phyloP scores from a whole-genome alignment of 2,888 invertebrate species.

The Prenolepis imparis region DNA sequence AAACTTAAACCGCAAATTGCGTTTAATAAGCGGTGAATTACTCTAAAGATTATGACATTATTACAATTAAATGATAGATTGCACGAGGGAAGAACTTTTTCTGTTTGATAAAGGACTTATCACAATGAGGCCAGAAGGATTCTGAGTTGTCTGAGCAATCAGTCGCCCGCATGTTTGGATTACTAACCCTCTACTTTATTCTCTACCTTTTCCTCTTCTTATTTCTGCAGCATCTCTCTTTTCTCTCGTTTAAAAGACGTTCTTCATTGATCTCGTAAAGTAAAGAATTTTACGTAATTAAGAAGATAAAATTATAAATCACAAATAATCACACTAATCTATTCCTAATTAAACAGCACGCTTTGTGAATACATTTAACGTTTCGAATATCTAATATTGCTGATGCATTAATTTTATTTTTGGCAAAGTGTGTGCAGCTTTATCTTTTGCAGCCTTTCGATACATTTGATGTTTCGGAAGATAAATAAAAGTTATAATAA shows the following conservation, averaged over 20 bases:
- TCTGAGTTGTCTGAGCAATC: constrained; percentile 69
- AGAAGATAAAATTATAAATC: neutral
- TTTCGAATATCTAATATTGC: neutral
- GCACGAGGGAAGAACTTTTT: constrained; percentile 7
- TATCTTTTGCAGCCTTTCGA: neutral
- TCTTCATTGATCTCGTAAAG: constrained; percentile 32
- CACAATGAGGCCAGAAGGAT: constrained; percentile 54
- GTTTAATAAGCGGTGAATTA: neutral
- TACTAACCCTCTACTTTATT: constrained; percentile 62
- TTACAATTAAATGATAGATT: constrained; percentile 24
- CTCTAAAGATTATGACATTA: constrained; percentile 19
- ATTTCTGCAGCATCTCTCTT: constrained; percentile 29
- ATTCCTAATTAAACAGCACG: constrained; percentile 12
- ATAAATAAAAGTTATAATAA: neutral
- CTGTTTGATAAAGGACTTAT: constrained; percentile 38
- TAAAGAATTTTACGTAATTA: constrained; percentile 40
- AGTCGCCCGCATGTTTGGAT: constrained; percentile 74
- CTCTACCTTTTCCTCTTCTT: constrained; percentile 30
- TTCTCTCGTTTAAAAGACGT: constrained; percentile 24
- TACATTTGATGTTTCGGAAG: neutral
- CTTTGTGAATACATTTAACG: neutral
- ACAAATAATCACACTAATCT: neutral
- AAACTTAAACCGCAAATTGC: neutral
- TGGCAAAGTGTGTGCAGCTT: neutral
- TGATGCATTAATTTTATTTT: neutral